These are phyloP conservation scores for Clitarchus hookeri DNA, from an alignment of 2,888 invertebrate species.

Conservation along the genomic window DNA sequence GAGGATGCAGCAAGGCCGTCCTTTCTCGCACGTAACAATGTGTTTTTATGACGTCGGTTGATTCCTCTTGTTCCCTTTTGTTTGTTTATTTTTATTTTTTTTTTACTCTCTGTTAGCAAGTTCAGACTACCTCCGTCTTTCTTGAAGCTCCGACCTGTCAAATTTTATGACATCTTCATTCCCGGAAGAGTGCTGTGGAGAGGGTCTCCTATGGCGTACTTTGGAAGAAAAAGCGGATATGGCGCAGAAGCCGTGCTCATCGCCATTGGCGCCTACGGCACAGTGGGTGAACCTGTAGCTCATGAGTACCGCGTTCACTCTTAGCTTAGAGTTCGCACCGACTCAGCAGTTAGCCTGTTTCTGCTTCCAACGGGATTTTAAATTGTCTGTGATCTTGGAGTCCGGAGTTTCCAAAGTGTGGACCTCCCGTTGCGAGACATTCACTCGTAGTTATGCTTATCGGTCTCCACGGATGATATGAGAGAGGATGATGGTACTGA, in stretches of 20 bases:
- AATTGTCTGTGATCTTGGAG: too few species aligned
- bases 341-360: too few species aligned
- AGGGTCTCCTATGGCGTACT: background rate
- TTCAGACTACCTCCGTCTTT: background rate
- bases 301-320: too few species aligned
- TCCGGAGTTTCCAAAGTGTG: too few species aligned
- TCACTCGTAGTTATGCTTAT: too few species aligned
- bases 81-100: background rate
- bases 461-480: too few species aligned
- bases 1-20: background rate
- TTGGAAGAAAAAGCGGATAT: background rate
- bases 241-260: background rate
- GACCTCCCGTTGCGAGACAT: too few species aligned
- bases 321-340: too few species aligned
- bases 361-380: too few species aligned
- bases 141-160: constrained; percentile 18
- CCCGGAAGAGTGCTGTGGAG: background rate
- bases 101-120: background rate
- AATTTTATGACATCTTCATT: constrained; percentile 26
- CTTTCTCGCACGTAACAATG: constrained; percentile 19
- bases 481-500: too few species aligned
- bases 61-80: background rate
- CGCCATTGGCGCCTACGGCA: too few species aligned
- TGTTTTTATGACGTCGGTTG: background rate
- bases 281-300: too few species aligned